phyloP scores from a whole-genome alignment of 2,797 vertebrate species.

The Pangasius djambal region DNA sequence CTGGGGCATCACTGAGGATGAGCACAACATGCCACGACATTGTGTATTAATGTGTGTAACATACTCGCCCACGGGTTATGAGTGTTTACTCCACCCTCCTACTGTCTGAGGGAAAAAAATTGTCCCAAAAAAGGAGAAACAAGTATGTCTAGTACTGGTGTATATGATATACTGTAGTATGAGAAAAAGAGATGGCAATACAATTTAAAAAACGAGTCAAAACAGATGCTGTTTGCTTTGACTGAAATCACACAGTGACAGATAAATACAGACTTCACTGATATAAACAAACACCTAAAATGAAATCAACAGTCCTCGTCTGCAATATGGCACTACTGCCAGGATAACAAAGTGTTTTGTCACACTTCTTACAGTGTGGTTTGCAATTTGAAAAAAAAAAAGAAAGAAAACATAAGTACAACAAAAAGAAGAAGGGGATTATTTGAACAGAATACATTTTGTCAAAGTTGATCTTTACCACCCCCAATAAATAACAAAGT shows the following conservation, averaged over 20 bases:
- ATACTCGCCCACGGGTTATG: slow-evolving; percentile 31
- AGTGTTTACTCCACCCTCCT: slow-evolving; percentile 29
- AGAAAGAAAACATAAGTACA: background rate
- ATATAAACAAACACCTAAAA: slow-evolving; percentile 50
- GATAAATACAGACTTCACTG: slow-evolving; percentile 29
- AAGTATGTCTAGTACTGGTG: background rate
- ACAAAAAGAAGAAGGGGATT: background rate
- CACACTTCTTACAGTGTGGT: background rate
- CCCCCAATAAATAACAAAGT: background rate
- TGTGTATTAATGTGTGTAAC: slow-evolving; percentile 30
- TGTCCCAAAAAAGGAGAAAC: slow-evolving; percentile 21
- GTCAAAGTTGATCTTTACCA: background rate
- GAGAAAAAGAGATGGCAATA: slow-evolving; percentile 22
- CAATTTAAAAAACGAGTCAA: slow-evolving; percentile 21
- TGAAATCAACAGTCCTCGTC: slow-evolving; percentile 39
- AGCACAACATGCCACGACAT: slow-evolving; percentile 17
- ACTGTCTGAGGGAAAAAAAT: slow-evolving; percentile 23
- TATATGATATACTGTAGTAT: slow-evolving; percentile 18
- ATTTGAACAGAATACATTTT: slow-evolving; percentile 11
- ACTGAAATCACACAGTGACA: slow-evolving; percentile 23
- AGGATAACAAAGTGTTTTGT: slow-evolving; percentile 13
- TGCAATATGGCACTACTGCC: background rate
- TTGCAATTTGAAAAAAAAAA: slow-evolving; percentile 1
- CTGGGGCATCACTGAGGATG: slow-evolving; percentile 15
- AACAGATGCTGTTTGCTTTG: slow-evolving; percentile 49